Evolutionary conservation across 2,888 invertebrate species (phyloP).

Genomic region (Tupiocoris notatus): DNA sequence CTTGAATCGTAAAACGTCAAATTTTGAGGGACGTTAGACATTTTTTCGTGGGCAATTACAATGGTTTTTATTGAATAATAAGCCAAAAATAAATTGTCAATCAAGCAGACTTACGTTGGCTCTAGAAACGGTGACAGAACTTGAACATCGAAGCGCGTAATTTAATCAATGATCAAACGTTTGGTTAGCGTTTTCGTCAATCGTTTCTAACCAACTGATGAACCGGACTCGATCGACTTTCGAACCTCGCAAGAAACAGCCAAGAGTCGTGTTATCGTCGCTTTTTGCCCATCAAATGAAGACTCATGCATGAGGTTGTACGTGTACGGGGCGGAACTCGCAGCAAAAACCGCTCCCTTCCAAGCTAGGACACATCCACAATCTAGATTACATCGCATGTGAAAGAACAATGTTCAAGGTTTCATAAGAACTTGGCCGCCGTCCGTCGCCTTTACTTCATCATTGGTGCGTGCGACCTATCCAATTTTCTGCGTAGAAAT

Average conservation of each 20-base stretch:
- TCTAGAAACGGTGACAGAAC: no score
- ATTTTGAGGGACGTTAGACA: no score
- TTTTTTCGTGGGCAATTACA: no score
- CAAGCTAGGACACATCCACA: no score
- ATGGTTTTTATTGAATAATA: no score
- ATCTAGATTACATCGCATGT: constrained; percentile 23
- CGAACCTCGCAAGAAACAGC: neutral
- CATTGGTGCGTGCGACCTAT: neutral
- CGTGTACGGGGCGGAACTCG: constrained; percentile 20
- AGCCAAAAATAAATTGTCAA: no score
- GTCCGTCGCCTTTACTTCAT: neutral
- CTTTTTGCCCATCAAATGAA: constrained; percentile 27
- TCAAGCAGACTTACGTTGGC: no score
- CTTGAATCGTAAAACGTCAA: no score
- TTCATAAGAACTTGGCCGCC: constrained; percentile 12
- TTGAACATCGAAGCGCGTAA: no score
- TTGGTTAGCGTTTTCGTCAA: no score
- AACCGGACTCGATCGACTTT: neutral
- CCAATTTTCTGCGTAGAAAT: neutral
- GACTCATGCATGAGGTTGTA: constrained; percentile 35
- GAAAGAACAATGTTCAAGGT: constrained; percentile 32
- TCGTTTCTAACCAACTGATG: no score
- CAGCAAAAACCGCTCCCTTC: constrained; percentile 23
- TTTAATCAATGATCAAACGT: no score
- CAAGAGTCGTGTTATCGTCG: constrained; percentile 10